Percentiles rank a stretch among this genome's conserved stretches.
These are phyloP conservation scores for Mnemiopsis leidyi DNA, from an alignment of 37 sponge, comb jelly and placozoan species.

Conservation along the genomic window DNA sequence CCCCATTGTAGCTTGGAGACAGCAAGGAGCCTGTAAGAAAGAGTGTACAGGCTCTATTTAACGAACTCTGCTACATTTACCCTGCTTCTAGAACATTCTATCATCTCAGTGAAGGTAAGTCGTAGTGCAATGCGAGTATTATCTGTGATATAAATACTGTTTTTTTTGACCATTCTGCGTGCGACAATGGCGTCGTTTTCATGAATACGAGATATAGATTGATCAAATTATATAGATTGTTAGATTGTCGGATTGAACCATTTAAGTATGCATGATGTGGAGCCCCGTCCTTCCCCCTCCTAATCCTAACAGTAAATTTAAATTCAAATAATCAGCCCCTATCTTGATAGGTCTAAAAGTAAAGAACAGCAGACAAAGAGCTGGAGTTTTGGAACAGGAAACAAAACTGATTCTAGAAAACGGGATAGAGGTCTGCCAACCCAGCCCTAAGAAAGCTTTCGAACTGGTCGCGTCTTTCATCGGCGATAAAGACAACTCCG, in stretches of 20 bases:
- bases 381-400: constrained; percentile 13
- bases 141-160: no score
- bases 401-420: constrained; percentile 78
- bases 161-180: no score
- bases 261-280: no score
- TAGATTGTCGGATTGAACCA: no score
- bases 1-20: constrained; percentile 76
- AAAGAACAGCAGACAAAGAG: constrained; percentile 54
- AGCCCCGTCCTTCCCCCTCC: no score
- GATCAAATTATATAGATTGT: no score
- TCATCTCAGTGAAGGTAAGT: constrained; percentile 77
- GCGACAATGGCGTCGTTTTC: no score
- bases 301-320: no score
- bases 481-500: constrained; percentile 64
- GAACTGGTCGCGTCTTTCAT: constrained; percentile 76
- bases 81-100: constrained; percentile 77
- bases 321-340: background rate
- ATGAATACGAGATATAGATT: no score
- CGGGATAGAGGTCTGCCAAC: constrained; percentile 82
- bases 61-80: constrained; percentile 80
- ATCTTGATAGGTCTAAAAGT: constrained; percentile 40
- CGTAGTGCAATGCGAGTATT: no score
- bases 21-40: constrained; percentile 87
- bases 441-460: constrained; percentile 81
- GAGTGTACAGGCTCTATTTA: constrained; percentile 77